A percentile compares a stretch with the other conserved stretches of the same genome.
Conservation (phyloP, 92 coral and sea anemone species). For the Paramuricea clavata region DNA sequence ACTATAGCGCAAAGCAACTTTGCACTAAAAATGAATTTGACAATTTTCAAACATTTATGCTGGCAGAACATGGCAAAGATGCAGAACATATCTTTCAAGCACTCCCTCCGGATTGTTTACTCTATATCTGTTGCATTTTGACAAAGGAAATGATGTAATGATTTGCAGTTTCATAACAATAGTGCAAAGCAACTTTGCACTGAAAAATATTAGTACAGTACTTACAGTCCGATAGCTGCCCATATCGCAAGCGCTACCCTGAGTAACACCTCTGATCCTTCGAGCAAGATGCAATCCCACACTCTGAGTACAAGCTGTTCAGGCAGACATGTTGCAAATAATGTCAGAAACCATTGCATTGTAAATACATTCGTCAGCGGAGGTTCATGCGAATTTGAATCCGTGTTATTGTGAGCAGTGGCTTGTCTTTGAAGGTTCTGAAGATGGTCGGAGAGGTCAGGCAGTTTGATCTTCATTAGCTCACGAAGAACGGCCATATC, state of each 20-base stretch:
- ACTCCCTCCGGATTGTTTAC: no score
- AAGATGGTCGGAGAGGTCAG: slow-evolving; percentile 88
- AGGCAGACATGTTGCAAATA: slow-evolving; percentile 96
- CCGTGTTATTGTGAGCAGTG: slow-evolving; percentile 78
- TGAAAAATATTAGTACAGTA: background rate
- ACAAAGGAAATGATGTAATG: no score
- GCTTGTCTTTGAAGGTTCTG: slow-evolving; percentile 88
- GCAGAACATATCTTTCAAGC: no score
- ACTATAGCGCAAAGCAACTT: no score
- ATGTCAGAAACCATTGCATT: slow-evolving; percentile 99
- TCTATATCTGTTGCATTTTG: no score
- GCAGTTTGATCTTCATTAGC: slow-evolving; percentile 88
- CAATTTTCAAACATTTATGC: no score
- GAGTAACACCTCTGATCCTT: slow-evolving; percentile 96
- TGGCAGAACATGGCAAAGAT: no score
- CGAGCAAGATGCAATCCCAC: slow-evolving; percentile 96
- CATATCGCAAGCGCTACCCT: slow-evolving; percentile 98
- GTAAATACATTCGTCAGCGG: slow-evolving; percentile 98
- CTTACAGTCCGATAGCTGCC: slow-evolving; percentile 97
- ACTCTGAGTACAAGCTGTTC: slow-evolving; percentile 96
- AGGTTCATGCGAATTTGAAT: slow-evolving; percentile 86
- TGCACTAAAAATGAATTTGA: no score
- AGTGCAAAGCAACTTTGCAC: no score
- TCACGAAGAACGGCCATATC: slow-evolving; percentile 99
- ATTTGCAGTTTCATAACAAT: no score